Conservation (phyloP, 2,888 invertebrate species). For the Hemaris fuciformis region DNA sequence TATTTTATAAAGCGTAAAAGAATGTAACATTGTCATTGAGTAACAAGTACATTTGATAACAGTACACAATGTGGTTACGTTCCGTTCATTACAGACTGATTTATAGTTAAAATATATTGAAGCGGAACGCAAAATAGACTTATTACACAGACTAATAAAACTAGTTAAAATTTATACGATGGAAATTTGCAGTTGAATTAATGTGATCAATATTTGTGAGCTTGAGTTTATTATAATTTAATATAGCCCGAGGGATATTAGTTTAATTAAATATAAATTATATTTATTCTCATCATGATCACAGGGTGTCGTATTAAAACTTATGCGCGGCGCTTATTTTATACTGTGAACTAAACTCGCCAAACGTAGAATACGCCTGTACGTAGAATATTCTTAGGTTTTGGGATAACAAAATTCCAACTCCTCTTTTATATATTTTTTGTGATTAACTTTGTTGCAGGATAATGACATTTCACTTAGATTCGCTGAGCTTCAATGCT, state of each 20-base stretch:
- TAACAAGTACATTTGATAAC: neutral
- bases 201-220: conserved; percentile 1
- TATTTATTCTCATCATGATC: neutral
- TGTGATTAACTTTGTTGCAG: too few relatives aligned
- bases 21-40: neutral
- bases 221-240: conserved; percentile 6
- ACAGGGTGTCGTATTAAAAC: neutral
- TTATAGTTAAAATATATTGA: conserved; percentile 18
- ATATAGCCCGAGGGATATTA: neutral
- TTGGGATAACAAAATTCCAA: too few relatives aligned
- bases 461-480: too few relatives aligned
- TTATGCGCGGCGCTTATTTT: neutral
- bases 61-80: neutral
- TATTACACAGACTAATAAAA: conserved; percentile 17
- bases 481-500: too few relatives aligned
- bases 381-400: too few relatives aligned
- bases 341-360: too few relatives aligned
- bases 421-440: too few relatives aligned
- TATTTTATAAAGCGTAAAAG: neutral
- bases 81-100: conserved; percentile 16
- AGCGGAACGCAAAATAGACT: conserved; percentile 17
- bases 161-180: conserved; percentile 19
- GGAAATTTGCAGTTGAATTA: conserved; percentile 6
- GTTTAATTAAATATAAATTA: neutral
- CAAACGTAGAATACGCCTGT: too few relatives aligned